Conservation (phyloP, 2,888 invertebrate genomes). For the Lucinisca nassula region DNA sequence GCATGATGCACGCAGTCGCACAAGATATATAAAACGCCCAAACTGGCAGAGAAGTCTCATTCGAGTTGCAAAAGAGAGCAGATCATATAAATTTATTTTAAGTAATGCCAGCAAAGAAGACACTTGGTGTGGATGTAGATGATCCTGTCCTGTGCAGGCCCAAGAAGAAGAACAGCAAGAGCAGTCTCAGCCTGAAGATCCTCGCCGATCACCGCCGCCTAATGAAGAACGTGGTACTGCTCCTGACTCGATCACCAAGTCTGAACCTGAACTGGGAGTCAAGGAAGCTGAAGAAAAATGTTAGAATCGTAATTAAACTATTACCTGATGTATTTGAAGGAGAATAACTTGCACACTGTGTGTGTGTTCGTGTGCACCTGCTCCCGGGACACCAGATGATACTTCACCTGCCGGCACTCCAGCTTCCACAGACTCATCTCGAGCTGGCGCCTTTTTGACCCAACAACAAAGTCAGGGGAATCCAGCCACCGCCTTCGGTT, state of each 20-base stretch:
- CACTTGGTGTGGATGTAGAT: background rate
- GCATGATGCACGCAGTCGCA: too few relatives aligned
- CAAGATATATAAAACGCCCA: too few relatives aligned
- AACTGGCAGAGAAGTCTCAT: too few relatives aligned
- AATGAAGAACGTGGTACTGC: constrained; percentile 21
- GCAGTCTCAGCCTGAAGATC: background rate
- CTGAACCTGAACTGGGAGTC: background rate
- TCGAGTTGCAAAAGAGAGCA: too few relatives aligned
- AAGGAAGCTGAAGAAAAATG: background rate
- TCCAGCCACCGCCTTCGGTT: constrained; percentile 30
- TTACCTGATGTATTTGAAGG: too few relatives aligned
- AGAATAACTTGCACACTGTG: too few relatives aligned
- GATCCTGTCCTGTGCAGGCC: background rate
- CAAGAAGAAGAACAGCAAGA: background rate
- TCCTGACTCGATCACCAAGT: constrained; percentile 1
- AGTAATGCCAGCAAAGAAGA: too few relatives aligned
- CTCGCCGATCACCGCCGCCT: constrained; percentile 12
- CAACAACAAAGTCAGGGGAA: too few relatives aligned
- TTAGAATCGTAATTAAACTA: too few relatives aligned
- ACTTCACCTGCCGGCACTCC: constrained; percentile 18
- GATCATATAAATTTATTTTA: too few relatives aligned
- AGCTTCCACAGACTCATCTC: constrained; percentile 33
- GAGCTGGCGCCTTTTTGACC: constrained; percentile 33
- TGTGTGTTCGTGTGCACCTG: too few relatives aligned
- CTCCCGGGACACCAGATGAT: background rate